A percentile compares a stretch with the other conserved stretches of the same genome.
Evolutionary conservation across 1,140 invertebrate genomes (phyloP).

Genomic region (Zaprionus ghesquierei): DNA sequence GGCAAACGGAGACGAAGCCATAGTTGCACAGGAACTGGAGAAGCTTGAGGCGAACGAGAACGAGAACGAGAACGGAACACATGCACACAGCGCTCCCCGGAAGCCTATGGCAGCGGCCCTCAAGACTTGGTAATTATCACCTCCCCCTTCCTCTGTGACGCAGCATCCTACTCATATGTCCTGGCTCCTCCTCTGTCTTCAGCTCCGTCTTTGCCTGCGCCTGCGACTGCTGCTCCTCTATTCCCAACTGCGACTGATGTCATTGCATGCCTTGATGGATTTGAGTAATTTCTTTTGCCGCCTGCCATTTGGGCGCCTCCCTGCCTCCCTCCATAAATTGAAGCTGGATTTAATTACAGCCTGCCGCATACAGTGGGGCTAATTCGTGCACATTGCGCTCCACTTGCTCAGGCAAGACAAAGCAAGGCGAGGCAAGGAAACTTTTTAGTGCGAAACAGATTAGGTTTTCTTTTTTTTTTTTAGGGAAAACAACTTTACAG

Average conservation of each 20-base stretch:
- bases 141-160: background rate
- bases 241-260: constrained; percentile 35
- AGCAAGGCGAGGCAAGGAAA: background rate
- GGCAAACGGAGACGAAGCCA: constrained; percentile 8
- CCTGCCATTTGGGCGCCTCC: constrained; percentile 20
- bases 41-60: background rate
- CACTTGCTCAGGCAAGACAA: background rate
- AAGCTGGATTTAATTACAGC: constrained; percentile 74
- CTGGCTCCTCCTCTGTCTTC: background rate
- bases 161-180: background rate
- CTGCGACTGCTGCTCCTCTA: background rate
- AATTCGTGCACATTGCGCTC: background rate
- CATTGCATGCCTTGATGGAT: constrained; percentile 70
- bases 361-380: constrained; percentile 20
- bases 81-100: constrained; percentile 27
- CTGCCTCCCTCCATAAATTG: constrained; percentile 55
- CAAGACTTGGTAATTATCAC: constrained; percentile 56
- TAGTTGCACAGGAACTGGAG: constrained; percentile 9
- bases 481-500: background rate
- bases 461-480: background rate
- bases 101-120: constrained; percentile 44
- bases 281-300: constrained; percentile 68
- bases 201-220: too few species aligned
- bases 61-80: background rate
- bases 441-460: background rate